phyloP scores from a whole-genome alignment of 2,888 invertebrate genomes.

The Pristionchus fissidentatus region DNA sequence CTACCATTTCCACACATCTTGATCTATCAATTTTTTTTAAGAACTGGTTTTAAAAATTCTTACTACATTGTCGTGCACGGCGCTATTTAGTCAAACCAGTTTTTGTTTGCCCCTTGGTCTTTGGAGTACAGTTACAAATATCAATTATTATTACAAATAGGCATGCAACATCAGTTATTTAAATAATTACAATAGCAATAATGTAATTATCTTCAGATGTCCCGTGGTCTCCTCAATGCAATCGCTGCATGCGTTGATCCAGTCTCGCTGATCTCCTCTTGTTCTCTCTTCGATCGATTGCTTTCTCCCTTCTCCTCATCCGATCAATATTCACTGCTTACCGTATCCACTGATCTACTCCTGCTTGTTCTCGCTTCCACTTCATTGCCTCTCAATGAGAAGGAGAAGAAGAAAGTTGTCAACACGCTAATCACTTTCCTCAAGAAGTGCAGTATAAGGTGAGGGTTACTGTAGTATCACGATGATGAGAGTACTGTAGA shows the following conservation, averaged over 20 bases:
- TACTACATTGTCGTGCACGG: no score
- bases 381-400: neutral
- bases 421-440: neutral
- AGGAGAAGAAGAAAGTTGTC: neutral
- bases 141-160: no score
- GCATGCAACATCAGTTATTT: no score
- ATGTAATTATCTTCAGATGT: constrained; percentile 14
- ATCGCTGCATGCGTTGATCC: neutral
- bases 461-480: neutral
- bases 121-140: no score
- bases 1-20: no score
- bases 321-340: neutral
- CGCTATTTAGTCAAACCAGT: no score
- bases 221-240: constrained; percentile 7
- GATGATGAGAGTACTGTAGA: neutral
- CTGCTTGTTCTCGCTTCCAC: neutral
- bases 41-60: no score
- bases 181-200: no score
- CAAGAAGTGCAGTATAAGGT: neutral
- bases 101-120: no score
- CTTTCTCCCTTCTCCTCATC: neutral
- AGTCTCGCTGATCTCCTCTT: neutral
- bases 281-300: neutral
- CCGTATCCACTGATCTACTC: neutral
- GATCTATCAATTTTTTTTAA: no score